These are phyloP conservation scores for Drosophila bifasciata DNA, from an alignment of 1,140 invertebrate genomes.

Conservation along the genomic window DNA sequence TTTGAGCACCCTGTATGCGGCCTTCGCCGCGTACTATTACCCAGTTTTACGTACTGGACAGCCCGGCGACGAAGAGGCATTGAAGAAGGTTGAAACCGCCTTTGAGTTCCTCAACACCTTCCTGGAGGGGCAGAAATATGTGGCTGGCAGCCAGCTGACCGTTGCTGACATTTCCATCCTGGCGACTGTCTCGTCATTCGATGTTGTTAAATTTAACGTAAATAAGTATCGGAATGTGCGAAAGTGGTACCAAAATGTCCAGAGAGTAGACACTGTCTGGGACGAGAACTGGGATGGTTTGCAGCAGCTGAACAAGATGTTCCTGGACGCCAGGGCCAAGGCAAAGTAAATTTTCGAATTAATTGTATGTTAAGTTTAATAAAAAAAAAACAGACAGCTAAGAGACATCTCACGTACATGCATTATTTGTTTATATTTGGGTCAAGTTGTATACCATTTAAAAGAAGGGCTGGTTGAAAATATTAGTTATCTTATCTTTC, in stretches of 20 bases:
- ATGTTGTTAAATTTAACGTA: constrained; percentile 87
- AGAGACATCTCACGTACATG: too few species aligned
- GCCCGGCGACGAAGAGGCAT: too few species aligned
- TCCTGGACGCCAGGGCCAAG: constrained; percentile 63
- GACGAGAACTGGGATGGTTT: constrained; percentile 87
- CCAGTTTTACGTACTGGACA: constrained; percentile 86
- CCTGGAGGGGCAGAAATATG: constrained; percentile 87
- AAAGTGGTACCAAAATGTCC: constrained; percentile 89
- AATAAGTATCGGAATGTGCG: constrained; percentile 89
- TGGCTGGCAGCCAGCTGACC: constrained; percentile 88
- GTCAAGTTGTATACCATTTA: too few species aligned
- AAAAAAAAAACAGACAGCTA: not conserved
- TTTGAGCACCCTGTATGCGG: constrained; percentile 87
- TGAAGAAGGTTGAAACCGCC: constrained; percentile 56
- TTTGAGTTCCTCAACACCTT: constrained; percentile 88
- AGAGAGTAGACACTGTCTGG: constrained; percentile 89
- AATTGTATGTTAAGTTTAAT: not conserved
- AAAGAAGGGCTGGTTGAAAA: too few species aligned
- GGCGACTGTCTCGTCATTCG: constrained; percentile 87
- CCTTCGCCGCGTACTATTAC: constrained; percentile 86
- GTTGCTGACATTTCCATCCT: constrained; percentile 89
- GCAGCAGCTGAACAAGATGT: constrained; percentile 53
- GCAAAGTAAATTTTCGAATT: constrained; percentile 3
- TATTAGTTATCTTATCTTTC: too few species aligned
- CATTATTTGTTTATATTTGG: too few species aligned